phyloP scores from a whole-genome alignment of 1,140 invertebrate species.

The Trissolcus basalis region DNA sequence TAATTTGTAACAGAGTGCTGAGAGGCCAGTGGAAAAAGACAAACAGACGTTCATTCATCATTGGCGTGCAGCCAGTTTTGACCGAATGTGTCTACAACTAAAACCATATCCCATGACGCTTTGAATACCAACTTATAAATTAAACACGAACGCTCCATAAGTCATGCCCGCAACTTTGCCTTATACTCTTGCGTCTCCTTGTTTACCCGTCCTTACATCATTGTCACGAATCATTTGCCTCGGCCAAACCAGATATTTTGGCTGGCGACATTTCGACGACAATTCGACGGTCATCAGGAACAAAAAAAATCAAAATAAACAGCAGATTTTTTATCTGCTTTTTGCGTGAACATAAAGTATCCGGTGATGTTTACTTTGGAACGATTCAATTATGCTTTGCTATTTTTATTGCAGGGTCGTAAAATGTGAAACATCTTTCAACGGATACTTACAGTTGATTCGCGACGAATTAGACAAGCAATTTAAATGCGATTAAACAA shows the following conservation, averaged over 20 bases:
- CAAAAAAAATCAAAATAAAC: too few species aligned
- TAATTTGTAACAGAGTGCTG: slow-evolving; percentile 23
- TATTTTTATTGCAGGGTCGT: neutral
- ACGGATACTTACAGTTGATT: slow-evolving; percentile 6
- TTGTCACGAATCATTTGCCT: too few species aligned
- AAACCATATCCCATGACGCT: slow-evolving; percentile 9
- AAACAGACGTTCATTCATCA: slow-evolving; percentile 33
- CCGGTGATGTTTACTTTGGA: neutral
- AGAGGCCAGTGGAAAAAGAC: slow-evolving; percentile 20
- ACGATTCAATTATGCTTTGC: neutral
- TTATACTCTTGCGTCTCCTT: slow-evolving; percentile 11
- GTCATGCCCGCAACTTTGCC: slow-evolving; percentile 8
- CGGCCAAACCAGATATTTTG: too few species aligned
- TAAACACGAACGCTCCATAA: slow-evolving; percentile 32
- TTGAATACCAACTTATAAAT: slow-evolving; percentile 19
- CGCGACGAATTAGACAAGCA: slow-evolving; percentile 33
- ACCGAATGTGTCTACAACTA: slow-evolving; percentile 8
- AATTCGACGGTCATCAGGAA: too few species aligned
- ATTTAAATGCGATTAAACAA: slow-evolving; percentile 37
- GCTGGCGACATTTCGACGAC: too few species aligned
- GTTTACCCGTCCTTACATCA: slow-evolving; percentile 32
- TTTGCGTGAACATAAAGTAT: too few species aligned
- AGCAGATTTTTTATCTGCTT: too few species aligned
- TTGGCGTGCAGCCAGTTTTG: slow-evolving; percentile 32
- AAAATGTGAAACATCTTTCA: slow-evolving; percentile 8